Base-by-base conservation (phyloP, 2,797 vertebrate species). In the Semotilus atromaculatus region DNA sequence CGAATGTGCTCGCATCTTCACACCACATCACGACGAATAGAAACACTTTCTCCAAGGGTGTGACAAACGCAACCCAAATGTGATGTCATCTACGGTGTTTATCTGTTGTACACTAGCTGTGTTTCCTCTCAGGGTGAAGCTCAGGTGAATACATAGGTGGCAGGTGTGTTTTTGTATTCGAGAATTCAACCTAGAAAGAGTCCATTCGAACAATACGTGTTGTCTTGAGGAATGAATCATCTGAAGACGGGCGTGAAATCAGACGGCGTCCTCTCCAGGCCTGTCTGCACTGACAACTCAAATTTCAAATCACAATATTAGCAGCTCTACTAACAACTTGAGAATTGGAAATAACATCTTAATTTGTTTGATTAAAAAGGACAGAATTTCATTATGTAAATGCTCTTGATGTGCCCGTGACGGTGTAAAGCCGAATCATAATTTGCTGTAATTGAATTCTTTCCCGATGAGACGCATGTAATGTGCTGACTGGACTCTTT, bases 401-500 rank as follows among this genome's bases (percentile, higher is more conserved):
- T 87, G 45, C 68, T 83, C 55, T 83, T 86, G 88, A 88, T 76
- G 80, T 82, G 86, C 78, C 64, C 14, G 26, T 86, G 84, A 87
- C 71, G 76, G 74, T 62, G 84, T 81, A 86, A 90, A 87, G 86
- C 85, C 51, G 79, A 81, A 88, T 85, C 85, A 89, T 90, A 80
- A 85, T 86, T 88, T 29, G 74, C 70, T 83, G 23, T 88, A 88
- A 89, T 88, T 91, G 88, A 87, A 86, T 87, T 90, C 76, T 81
- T 88, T 85, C 77, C 84, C 78, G 51, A 89, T 76, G 88, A 89
- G 88, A 89, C 89, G 85, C 85, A 76, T 75, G 78, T 73, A 89
- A 86, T 86, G 81, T 89, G 88, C 89, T 89, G 88, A 88, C 90
- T 91, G 92, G 92, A 94, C 88, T 89, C 89, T 93, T 89, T 91